Conservation (phyloP, 2,113 vertebrate genomes). For the Parus major region DNA sequence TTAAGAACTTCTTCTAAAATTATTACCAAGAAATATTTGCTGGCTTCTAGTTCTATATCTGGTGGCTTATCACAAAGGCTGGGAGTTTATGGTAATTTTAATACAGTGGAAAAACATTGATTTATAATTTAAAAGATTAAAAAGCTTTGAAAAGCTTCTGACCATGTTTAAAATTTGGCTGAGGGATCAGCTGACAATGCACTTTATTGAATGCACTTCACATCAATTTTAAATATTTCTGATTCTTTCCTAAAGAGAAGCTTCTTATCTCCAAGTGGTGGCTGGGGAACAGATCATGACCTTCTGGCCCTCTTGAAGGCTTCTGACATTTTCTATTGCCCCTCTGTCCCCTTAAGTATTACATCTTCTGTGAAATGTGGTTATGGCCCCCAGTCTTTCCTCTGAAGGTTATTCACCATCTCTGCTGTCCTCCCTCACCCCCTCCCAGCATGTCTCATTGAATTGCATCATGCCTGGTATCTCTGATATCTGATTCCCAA, state of each 20-base stretch:
- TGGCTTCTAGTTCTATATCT: neutral
- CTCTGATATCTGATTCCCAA: neutral
- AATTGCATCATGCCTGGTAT: neutral
- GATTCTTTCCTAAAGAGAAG: constrained; percentile 1
- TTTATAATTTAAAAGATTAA: neutral
- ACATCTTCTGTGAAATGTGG: neutral
- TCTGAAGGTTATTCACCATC: neutral
- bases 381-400: neutral
- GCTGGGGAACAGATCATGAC: neutral
- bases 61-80: neutral
- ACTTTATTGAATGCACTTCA: neutral
- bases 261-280: constrained; percentile 20
- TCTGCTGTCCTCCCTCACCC: neutral
- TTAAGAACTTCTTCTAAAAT: neutral
- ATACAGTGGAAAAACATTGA: neutral
- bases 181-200: neutral
- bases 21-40: neutral
- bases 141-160: neutral
- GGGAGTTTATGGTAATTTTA: neutral
- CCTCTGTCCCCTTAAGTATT: neutral
- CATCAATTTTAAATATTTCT: constrained; percentile 7
- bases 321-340: constrained; percentile 4
- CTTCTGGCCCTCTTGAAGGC: neutral
- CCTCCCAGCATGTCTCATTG: neutral
- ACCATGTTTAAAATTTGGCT: neutral